These are phyloP conservation scores for Acanthosepion pharaonis DNA, from an alignment of 2,888 invertebrate species.

Conservation along the genomic window DNA sequence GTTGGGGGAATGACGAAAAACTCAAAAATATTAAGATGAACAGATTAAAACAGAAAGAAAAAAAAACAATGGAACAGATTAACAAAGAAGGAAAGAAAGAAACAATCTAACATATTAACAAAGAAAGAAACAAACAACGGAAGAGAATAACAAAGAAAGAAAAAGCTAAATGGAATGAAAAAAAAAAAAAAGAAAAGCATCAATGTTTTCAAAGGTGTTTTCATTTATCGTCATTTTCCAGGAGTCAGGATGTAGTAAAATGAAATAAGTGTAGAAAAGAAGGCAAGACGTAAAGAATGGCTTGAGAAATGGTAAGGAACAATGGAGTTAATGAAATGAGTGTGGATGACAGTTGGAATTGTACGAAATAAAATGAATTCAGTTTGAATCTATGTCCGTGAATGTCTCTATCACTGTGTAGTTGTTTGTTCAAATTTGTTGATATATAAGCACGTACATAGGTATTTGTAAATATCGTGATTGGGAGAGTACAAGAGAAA, in stretches of 20 bases:
- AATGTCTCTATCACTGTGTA: not conserved
- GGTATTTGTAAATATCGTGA: not conserved
- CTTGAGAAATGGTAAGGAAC: not conserved
- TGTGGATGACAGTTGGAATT: slow-evolving; percentile 1
- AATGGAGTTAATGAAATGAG: not conserved
- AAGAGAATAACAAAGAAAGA: no score
- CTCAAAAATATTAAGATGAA: no score
- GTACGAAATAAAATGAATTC: slow-evolving; percentile 2
- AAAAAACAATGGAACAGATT: not conserved
- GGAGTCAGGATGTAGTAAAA: not conserved
- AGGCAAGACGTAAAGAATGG: not conserved
- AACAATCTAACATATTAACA: not conserved
- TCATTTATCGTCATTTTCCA: not conserved
- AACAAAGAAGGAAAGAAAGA: no score
- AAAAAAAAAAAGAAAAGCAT: no score
- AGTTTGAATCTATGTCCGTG: not conserved
- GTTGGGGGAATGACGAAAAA: no score
- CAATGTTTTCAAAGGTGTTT: not conserved
- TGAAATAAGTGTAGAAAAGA: not conserved
- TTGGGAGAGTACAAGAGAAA: not conserved
- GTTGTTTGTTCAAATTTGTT: not conserved
- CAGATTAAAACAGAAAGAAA: not conserved
- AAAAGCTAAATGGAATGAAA: no score
- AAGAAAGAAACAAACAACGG: no score
- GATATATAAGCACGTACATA: slow-evolving; percentile 6